Percentiles rank a stretch among this genome's conserved stretches.
Conservation (phyloP, 92 coral and sea anemone genomes). For the Hydrozoanthus gracilis region DNA sequence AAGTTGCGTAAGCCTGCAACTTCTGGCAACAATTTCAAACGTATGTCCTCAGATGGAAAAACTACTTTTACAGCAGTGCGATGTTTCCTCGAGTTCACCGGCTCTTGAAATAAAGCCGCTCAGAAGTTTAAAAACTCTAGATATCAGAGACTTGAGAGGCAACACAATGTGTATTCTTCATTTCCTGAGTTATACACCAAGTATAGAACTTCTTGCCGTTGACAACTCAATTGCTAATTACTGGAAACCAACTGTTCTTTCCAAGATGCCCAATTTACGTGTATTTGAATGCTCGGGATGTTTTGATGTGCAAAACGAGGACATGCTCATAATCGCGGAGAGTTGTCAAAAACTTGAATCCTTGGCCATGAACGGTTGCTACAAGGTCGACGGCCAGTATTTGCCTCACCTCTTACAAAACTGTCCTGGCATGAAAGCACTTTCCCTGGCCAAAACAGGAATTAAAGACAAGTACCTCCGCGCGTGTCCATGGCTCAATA, state of each 20-base stretch:
- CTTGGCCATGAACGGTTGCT: constrained; percentile 75
- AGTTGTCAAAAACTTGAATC: constrained; percentile 69
- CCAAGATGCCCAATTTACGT: constrained; percentile 62
- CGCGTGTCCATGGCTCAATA: constrained; percentile 54
- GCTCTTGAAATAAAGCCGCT: constrained; percentile 31
- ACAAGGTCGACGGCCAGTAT: constrained; percentile 60
- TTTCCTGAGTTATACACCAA: constrained; percentile 47
- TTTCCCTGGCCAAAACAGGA: constrained; percentile 76
- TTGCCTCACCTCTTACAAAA: constrained; percentile 65
- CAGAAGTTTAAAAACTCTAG: constrained; percentile 24
- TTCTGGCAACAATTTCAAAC: constrained; percentile 18
- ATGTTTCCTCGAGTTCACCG: neutral
- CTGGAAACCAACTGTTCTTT: constrained; percentile 70
- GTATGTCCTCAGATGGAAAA: constrained; percentile 46
- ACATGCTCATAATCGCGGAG: constrained; percentile 60
- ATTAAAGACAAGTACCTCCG: constrained; percentile 59
- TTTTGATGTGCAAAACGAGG: constrained; percentile 66
- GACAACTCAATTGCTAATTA: constrained; percentile 72
- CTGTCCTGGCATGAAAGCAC: constrained; percentile 59
- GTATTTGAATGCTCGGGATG: constrained; percentile 79
- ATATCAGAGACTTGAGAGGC: constrained; percentile 32
- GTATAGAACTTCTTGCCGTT: constrained; percentile 72
- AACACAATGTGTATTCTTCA: constrained; percentile 21
- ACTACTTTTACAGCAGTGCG: constrained; percentile 28
- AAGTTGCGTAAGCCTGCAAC: constrained; percentile 9